Percentiles rank a stretch among this genome's conserved stretches.
Evolutionary conservation across 1,140 invertebrate species (phyloP).

Genomic region (Tetramorium parvispinum): DNA sequence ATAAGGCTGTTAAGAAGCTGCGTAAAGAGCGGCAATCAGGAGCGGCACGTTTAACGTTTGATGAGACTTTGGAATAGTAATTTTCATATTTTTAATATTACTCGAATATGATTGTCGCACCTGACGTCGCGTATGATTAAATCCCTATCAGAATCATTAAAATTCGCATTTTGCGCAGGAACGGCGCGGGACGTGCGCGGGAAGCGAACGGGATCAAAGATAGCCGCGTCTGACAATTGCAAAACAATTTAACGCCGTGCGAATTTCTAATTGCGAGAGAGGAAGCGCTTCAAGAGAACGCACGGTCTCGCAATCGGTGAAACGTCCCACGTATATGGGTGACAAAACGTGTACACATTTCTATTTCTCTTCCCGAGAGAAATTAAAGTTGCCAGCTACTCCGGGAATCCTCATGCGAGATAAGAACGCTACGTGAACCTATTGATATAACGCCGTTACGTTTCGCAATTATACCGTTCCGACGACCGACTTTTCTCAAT

Average conservation of each 20-base stretch:
- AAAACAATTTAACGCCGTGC: background rate
- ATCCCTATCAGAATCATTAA: background rate
- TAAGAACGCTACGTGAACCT: background rate
- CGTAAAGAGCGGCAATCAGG: background rate
- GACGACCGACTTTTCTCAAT: constrained; percentile 56
- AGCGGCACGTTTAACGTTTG: background rate
- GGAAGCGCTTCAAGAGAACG: background rate
- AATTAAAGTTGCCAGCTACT: background rate
- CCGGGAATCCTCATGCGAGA: background rate
- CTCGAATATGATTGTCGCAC: background rate
- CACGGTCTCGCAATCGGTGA: background rate
- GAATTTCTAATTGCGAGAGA: background rate
- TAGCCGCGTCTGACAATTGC: background rate
- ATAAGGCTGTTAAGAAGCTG: background rate
- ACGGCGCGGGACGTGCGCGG: too few species aligned
- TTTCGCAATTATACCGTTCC: constrained; percentile 50
- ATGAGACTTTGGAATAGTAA: background rate
- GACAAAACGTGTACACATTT: background rate
- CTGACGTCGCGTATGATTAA: background rate
- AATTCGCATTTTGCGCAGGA: background rate
- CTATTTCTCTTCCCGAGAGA: background rate
- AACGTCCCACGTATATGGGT: background rate
- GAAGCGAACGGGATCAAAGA: background rate
- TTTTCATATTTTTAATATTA: background rate
- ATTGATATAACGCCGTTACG: constrained; percentile 35